Evolutionary conservation across 2,113 vertebrate genomes (phyloP), one percentile per base, ranked within the genome.

Genomic region (Eonycteris spelaea): DNA sequence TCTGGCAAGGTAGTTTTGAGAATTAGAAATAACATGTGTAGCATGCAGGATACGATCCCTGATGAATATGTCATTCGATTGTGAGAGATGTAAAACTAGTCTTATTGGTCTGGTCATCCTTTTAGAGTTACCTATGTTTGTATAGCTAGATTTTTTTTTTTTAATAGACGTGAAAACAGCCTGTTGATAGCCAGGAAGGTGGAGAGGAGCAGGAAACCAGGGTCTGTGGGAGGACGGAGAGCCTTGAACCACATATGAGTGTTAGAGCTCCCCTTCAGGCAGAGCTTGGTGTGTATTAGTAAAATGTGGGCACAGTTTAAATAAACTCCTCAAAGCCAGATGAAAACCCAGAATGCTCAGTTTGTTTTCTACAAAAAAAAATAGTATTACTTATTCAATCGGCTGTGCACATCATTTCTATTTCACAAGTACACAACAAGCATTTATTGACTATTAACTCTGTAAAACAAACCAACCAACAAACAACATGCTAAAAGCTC

Each of bases 201-300:
- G 28, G 26, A 1, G 51, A 77, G 40, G 14, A 67, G 7, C 19
- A 57, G 61, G 48, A 75, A 90, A 79, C 26, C 28, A 1, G 10
- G 11, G 21, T 19, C 53, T 11, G 4, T 13, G 38, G 28, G 59
- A 94, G 40, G 30, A 19, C 0, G 11, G 40, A 51, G 45, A 26
- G 13, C 33, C 28, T 91, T 19, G 61, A 38, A 24, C 59, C 5
- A 14, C 68, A 86, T 65, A 35, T 68, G 95, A 40, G 33, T 70
- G 51, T 33, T 90, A 24, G 87, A 28, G 91, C 45, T 14, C 90
- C 94, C 75, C 90, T 97, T 38, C 45, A 26, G 97, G 86, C 90
- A 86, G 63, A 86, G 35, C 57, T 73, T 4, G 38, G 61, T 48
- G 3, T 18, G 16, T 82, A 45, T 33, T 21, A 16, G 21, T 45